Conservation (phyloP, 2,888 invertebrate genomes). For the Hypomecis atomaria region DNA sequence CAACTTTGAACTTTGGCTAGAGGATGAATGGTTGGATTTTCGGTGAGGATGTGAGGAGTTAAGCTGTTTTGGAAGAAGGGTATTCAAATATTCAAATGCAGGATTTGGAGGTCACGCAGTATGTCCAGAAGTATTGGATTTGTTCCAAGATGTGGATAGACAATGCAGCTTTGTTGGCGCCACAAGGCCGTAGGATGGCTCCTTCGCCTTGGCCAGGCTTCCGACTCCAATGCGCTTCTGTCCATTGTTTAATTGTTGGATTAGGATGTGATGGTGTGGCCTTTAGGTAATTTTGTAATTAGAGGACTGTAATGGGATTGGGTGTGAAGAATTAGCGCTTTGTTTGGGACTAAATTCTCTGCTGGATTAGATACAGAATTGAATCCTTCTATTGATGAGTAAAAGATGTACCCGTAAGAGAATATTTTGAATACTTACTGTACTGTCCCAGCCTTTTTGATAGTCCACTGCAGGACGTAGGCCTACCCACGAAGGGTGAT, state of each 20-base stretch:
- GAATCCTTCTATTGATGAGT: background rate
- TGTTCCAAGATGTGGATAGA: constrained; percentile 72
- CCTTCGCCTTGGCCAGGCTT: constrained; percentile 65
- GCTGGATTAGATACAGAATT: background rate
- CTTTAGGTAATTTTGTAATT: constrained; percentile 46
- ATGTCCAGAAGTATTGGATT: constrained; percentile 81
- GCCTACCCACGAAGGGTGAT: too few species aligned
- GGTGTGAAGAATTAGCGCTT: constrained; percentile 9
- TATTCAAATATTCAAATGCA: constrained; percentile 70
- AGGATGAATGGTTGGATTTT: constrained; percentile 35
- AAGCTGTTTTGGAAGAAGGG: constrained; percentile 45
- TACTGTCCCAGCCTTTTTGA: too few species aligned
- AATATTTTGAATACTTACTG: too few species aligned
- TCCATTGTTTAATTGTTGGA: constrained; percentile 59
- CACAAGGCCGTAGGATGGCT: constrained; percentile 59
- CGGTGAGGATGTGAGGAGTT: constrained; percentile 40
- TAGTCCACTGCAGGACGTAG: too few species aligned
- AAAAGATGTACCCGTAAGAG: too few species aligned
- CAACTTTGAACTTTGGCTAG: constrained; percentile 37
- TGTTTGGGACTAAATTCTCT: background rate
- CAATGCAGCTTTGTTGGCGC: constrained; percentile 80
- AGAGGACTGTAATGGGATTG: constrained; percentile 6
- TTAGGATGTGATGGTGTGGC: constrained; percentile 48
- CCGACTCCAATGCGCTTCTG: constrained; percentile 58
- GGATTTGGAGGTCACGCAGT: constrained; percentile 78